phyloP scores from a whole-genome alignment of 2,888 invertebrate species.

The Eupithecia inturbata region DNA sequence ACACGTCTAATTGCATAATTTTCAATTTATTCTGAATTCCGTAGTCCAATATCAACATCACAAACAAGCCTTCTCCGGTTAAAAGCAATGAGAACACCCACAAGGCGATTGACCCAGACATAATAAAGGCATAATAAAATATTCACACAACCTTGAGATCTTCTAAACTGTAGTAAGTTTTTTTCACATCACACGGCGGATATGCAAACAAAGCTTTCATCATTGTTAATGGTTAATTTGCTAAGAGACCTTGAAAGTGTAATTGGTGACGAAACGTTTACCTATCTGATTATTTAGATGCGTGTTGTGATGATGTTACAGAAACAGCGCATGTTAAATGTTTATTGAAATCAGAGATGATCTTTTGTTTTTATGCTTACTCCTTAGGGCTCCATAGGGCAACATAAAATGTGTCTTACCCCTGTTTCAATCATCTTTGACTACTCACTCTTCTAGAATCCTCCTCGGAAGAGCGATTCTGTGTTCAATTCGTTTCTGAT shows the following conservation, averaged over 20 bases:
- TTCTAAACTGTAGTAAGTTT: background rate
- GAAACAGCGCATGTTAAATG: background rate
- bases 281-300: background rate
- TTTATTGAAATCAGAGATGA: too few relatives aligned
- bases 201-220: conserved; percentile 9
- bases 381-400: too few relatives aligned
- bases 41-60: background rate
- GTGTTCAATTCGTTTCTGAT: too few relatives aligned
- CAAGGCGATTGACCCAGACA: background rate
- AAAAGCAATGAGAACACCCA: background rate
- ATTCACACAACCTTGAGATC: background rate
- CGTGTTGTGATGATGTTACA: background rate
- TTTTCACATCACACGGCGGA: background rate
- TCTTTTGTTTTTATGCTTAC: too few relatives aligned
- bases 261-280: background rate
- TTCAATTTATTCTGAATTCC: too few relatives aligned
- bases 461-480: too few relatives aligned
- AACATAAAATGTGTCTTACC: too few relatives aligned
- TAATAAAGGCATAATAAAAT: background rate
- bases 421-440: too few relatives aligned
- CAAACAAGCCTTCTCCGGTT: background rate
- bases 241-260: background rate
- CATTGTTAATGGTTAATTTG: conserved; percentile 4
- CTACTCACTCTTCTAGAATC: too few relatives aligned
- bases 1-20: too few relatives aligned